These are phyloP conservation scores for Protosalanx chinensis DNA, from an alignment of 2,797 vertebrate genomes.

Conservation along the genomic window DNA sequence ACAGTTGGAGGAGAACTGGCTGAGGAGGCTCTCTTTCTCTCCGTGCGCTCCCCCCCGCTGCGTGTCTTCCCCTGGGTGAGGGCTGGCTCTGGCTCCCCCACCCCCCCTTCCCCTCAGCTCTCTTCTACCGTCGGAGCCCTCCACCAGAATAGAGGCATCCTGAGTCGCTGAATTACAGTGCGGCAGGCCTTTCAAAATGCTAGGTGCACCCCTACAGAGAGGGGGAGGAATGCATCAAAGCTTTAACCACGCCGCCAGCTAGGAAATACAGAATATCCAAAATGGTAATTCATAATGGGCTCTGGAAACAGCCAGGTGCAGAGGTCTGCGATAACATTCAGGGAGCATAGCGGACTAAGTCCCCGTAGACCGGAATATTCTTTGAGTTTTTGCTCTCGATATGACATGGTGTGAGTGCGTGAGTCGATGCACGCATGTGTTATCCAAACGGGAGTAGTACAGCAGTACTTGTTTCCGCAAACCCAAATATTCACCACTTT, in stretches of 20 bases:
- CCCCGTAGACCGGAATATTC: not conserved
- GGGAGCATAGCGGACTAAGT: not conserved
- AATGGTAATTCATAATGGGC: slow-evolving; percentile 46
- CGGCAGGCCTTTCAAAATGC: slow-evolving; percentile 41
- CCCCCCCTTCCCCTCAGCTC: slow-evolving; percentile 25
- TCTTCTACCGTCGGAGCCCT: slow-evolving; percentile 19
- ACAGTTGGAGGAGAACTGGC: slow-evolving; percentile 69
- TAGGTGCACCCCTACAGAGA: slow-evolving; percentile 50
- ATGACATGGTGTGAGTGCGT: slow-evolving; percentile 3
- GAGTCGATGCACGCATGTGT: not conserved
- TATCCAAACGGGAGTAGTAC: not conserved
- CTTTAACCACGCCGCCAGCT: slow-evolving; percentile 54
- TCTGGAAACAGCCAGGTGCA: slow-evolving; percentile 27
- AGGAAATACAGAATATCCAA: slow-evolving; percentile 47
- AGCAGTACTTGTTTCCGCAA: not conserved
- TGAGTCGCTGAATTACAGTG: slow-evolving; percentile 39
- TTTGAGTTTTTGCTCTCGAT: slow-evolving; percentile 3
- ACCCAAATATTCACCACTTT: not conserved
- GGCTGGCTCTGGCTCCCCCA: slow-evolving; percentile 8
- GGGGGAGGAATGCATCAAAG: slow-evolving; percentile 51
- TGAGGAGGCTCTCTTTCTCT: slow-evolving; percentile 40
- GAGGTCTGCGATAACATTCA: slow-evolving; percentile 49
- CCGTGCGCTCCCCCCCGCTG: slow-evolving; percentile 31
- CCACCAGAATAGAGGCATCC: slow-evolving; percentile 35
- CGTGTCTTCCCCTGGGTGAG: slow-evolving; percentile 21